phyloP scores from a whole-genome alignment of 2,113 vertebrate genomes.

The Lampris megalopsis region DNA sequence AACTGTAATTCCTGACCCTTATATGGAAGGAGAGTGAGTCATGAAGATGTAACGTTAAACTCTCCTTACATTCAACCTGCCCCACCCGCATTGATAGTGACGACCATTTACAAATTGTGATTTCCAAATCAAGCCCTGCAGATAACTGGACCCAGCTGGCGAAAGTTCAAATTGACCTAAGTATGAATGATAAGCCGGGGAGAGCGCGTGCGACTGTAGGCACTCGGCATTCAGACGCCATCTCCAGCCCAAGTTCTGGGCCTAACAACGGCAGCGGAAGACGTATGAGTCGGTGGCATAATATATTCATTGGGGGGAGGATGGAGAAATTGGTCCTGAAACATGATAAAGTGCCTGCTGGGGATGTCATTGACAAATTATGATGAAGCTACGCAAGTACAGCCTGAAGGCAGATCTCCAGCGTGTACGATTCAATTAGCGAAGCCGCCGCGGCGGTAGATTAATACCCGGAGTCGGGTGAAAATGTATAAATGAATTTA shows the following conservation, averaged over 20 bases:
- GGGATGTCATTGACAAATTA: constrained; percentile 66
- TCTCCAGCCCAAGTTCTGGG: neutral
- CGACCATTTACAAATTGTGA: too few relatives aligned
- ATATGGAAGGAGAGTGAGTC: too few relatives aligned
- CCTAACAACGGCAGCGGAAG: constrained; percentile 40
- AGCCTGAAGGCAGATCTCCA: constrained; percentile 42
- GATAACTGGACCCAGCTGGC: too few relatives aligned
- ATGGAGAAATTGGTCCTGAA: constrained; percentile 59
- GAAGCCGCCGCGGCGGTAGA: constrained; percentile 7
- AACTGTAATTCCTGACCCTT: too few relatives aligned
- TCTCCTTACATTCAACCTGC: too few relatives aligned
- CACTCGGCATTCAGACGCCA: constrained; percentile 24
- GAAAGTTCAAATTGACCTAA: too few relatives aligned
- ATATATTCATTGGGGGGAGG: constrained; percentile 65
- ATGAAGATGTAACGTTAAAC: too few relatives aligned
- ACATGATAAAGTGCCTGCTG: constrained; percentile 60
- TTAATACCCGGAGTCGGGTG: constrained; percentile 12
- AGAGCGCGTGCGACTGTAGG: constrained; percentile 25
- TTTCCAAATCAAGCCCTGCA: too few relatives aligned
- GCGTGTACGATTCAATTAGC: constrained; percentile 55
- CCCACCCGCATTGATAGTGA: too few relatives aligned
- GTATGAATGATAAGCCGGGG: neutral
- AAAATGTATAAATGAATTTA: constrained; percentile 25
- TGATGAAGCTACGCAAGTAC: constrained; percentile 63
- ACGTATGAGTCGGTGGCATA: constrained; percentile 49